Evolutionary conservation across 2,888 invertebrate genomes (phyloP).

Genomic region (Phengaris arion): DNA sequence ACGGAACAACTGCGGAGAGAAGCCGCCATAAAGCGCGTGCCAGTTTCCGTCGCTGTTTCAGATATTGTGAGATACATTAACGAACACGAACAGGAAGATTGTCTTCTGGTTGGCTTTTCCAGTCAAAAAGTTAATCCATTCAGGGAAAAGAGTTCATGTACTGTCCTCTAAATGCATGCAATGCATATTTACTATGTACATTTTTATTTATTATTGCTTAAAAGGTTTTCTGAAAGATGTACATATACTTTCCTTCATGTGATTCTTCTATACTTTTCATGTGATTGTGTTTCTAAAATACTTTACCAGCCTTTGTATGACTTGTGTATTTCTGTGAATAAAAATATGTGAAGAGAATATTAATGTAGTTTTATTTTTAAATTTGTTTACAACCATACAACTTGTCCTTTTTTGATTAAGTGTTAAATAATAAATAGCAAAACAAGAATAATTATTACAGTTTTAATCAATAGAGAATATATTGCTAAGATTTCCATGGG

Average conservation of each 20-base stretch:
- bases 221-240: conserved; percentile 1
- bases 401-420: background rate
- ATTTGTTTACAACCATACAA: background rate
- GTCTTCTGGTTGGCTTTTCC: conserved; percentile 94
- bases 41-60: conserved; percentile 93
- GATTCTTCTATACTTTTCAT: conserved; percentile 3
- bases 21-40: conserved; percentile 91
- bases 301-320: conserved; percentile 11
- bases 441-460: background rate
- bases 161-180: conserved; percentile 82
- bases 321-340: conserved; percentile 32
- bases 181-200: background rate
- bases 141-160: conserved; percentile 94
- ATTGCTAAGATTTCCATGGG: background rate
- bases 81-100: conserved; percentile 96
- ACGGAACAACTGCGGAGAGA: conserved; percentile 96
- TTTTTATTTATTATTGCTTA: conserved; percentile 30
- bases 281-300: conserved; percentile 10
- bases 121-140: conserved; percentile 97
- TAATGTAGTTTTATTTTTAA: background rate
- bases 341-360: conserved; percentile 25
- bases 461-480: background rate
- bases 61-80: conserved; percentile 94
- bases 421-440: background rate
- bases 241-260: background rate